Percentiles rank a stretch among this genome's conserved stretches.
These are phyloP conservation scores for Onchidella celtica DNA, from an alignment of 2,888 invertebrate genomes.

Conservation along the genomic window DNA sequence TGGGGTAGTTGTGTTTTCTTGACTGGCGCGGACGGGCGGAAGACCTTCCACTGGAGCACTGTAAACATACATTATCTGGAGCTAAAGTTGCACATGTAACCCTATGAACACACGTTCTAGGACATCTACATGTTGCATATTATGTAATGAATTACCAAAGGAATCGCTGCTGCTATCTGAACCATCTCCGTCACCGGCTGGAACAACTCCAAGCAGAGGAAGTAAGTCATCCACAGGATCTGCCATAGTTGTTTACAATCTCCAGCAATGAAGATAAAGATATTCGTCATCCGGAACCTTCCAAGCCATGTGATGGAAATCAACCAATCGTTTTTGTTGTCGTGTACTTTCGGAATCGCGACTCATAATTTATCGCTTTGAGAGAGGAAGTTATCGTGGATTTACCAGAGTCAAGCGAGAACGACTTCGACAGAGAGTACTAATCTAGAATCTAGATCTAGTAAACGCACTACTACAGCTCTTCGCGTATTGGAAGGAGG, in stretches of 20 bases:
- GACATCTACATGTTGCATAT: no score
- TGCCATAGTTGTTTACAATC: constrained; percentile 61
- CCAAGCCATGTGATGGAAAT: constrained; percentile 30
- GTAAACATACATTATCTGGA: no score
- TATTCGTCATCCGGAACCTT: not conserved
- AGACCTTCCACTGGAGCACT: no score
- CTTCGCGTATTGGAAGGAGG: no score
- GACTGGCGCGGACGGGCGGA: no score
- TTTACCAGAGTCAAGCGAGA: no score
- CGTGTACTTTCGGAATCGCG: constrained; percentile 60
- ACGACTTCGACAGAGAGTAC: no score
- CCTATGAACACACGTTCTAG: no score
- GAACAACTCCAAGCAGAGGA: constrained; percentile 67
- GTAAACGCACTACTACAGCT: no score
- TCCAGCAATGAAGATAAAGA: constrained; percentile 14
- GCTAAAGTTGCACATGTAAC: no score
- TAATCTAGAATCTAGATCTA: no score
- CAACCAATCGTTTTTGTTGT: constrained; percentile 60
- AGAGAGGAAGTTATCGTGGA: constrained; percentile 13
- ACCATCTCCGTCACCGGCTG: constrained; percentile 55
- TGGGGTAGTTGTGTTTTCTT: no score
- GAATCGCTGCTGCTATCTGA: not conserved
- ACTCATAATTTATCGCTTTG: not conserved
- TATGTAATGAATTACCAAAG: not conserved
- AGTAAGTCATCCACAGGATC: constrained; percentile 69